Evolutionary conservation across 35 echinoderm and acorn worm species (phyloP), one percentile per base, ranked within the genome.

Genomic region (Apostichopus japonicus): DNA sequence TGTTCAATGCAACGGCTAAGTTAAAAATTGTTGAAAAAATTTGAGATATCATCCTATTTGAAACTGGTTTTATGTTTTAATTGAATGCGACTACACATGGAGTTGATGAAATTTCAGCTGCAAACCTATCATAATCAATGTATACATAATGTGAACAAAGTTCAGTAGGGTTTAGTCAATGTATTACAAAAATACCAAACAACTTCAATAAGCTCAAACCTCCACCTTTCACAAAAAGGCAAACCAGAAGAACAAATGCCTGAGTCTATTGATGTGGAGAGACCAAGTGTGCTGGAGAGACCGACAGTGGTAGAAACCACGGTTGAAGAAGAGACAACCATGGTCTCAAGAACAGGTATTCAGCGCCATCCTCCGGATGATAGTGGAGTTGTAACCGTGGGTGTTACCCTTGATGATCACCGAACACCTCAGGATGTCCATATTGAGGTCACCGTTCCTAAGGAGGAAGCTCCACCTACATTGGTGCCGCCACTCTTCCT

Each of bases 401-500:
- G 75, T 53, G n/a, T 98, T 56, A 83, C 90, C 53, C 55, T 95
- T 6, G 90, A 92, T 57, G 92, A 98, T 24, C 86, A 92, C 65
- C 79, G 94, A 21, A 80, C 77, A 79, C 92, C 94, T 54, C 79
- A 93, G 56, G 88, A 93, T 44, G 90, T 98, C 58, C 92, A 95
- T 75, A 79, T 95, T 44, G 92, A 98, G 58, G 94, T 90, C 55
- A 92, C 72, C 77, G 78, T 93, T 19, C 87, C 77, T 54, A 93
- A 33, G 58, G 91, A 94, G 15, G 72, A 88, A 86, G 83, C 75
- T 23, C 22, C 51, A 67, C 79, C 54, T 56, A 87, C 86, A 84
- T 14, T 95, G 15, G 87, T 91, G 6, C 90, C 96, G 13, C 96
- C 96, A 11, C 23, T 76, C 17, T 98, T 98, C 72, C 88, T 93